Evolutionary conservation across 1,140 invertebrate species (phyloP), one percentile per base, ranked within the genome.

Genomic region (Drosophila paulistorum): DNA sequence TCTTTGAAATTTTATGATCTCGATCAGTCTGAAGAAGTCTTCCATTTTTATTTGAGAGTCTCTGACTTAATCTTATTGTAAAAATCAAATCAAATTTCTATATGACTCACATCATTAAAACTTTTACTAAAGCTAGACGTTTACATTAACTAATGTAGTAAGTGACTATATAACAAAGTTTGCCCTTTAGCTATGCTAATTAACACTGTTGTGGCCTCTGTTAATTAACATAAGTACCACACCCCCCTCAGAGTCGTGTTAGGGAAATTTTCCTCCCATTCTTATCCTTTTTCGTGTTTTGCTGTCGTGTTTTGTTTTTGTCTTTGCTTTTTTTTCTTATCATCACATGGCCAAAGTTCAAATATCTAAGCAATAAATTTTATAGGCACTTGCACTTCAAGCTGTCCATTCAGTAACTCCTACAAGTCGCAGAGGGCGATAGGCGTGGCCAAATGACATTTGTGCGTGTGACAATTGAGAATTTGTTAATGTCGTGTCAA

Each of bases 381-480:
- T 26, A n/a, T 42, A 37, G 33, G 14, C 33, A 33, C 59, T 17
- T 33, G 26, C 55, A 58, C 55, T 58, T 58, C n/a, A 58, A 58
- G 55, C 57, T 37, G 17, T 37, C 30, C 57, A 17, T 17, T 2
- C 1, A 59, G 57, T 5, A 14, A 37, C 33, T 33, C 26, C 26
- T 58, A 14, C 55, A 33, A 13, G 37, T 39, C 3, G 11, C 3
- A 5, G 11, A 39, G 37, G 37, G n/a, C 11, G 5, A 10, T 30
- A 14, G 74, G 74, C 74, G 74, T 70, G 73, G 55, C 26, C 59
- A 86, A 86, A 86, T 86, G 84, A 79, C 76, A 79, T 77, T 86
- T 86, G 83, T 86, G 83, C 83, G 83, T 86, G 82, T 70, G 63
- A 72, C 48, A 62, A 61, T 74, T 74, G 13, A 58, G 81, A 77